Conservation (phyloP, 2,888 invertebrate species). For the Hirtodrosophila duncani region DNA sequence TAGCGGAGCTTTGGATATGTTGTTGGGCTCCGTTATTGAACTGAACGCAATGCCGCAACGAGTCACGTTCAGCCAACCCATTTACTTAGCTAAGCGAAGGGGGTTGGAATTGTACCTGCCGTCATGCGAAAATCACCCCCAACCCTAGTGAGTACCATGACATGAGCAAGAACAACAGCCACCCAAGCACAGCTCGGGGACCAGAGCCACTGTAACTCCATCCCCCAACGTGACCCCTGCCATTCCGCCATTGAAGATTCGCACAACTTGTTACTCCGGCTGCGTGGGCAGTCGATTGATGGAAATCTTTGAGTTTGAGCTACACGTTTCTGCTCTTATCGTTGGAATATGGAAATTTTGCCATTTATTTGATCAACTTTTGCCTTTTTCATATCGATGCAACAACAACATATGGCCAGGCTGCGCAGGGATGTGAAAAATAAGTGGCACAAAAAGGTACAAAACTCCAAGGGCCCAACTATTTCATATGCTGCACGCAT, state of each 20-base stretch:
- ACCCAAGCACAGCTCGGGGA: conserved; percentile 19
- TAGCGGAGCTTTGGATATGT: conserved; percentile 23
- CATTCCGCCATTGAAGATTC: conserved; percentile 35
- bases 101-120: conserved; percentile 61
- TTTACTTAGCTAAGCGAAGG: conserved; percentile 71
- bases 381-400: conserved; percentile 58
- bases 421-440: conserved; percentile 36
- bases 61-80: conserved; percentile 74
- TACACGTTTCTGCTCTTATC: conserved; percentile 62
- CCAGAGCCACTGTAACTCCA: too few relatives aligned
- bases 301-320: conserved; percentile 54
- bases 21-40: conserved; percentile 36
- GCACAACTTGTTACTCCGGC: conserved; percentile 61
- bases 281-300: conserved; percentile 41
- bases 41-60: conserved; percentile 29
- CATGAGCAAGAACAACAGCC: conserved; percentile 9
- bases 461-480: conserved; percentile 38
- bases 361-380: conserved; percentile 71
- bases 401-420: conserved; percentile 10
- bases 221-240: too few relatives aligned
- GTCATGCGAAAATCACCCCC: conserved; percentile 25
- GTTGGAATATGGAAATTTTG: conserved; percentile 69
- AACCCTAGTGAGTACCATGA: background rate
- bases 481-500: conserved; percentile 67
- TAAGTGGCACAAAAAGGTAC: conserved; percentile 69